phyloP scores from a whole-genome alignment of 2,113 vertebrate species.

The Aegypius monachus region DNA sequence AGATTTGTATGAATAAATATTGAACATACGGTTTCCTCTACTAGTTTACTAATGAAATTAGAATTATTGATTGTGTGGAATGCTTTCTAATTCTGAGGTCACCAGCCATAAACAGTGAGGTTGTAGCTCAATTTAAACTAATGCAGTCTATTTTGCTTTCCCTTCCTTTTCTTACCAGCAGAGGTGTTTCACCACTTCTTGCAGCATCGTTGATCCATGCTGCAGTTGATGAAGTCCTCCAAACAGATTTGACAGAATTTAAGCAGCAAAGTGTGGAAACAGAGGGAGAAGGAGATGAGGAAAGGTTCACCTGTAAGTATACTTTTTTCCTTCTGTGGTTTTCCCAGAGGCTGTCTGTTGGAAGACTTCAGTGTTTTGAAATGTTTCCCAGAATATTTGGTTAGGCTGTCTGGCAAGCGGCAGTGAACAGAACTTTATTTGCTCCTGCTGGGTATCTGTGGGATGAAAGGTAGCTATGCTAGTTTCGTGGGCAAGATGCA shows the following conservation, averaged over 20 bases:
- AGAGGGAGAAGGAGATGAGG: slow-evolving; percentile 24
- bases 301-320: slow-evolving; percentile 69
- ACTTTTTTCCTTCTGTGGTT: background rate
- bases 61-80: background rate
- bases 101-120: background rate
- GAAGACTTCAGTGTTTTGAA: background rate
- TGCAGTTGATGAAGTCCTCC: slow-evolving; percentile 74
- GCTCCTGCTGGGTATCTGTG: background rate
- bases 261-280: slow-evolving; percentile 64
- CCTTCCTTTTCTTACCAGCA: slow-evolving; percentile 39
- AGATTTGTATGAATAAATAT: slow-evolving; percentile 21
- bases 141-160: background rate
- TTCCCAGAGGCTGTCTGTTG: background rate
- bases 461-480: background rate
- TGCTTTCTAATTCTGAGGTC: background rate
- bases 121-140: background rate
- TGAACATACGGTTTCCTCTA: slow-evolving; percentile 9
- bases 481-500: background rate
- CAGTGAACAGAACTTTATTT: background rate
- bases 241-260: slow-evolving; percentile 75
- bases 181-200: slow-evolving; percentile 73
- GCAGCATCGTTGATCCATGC: slow-evolving; percentile 73
- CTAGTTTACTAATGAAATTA: background rate
- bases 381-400: background rate
- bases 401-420: background rate